Evolutionary conservation across 2,797 vertebrate species (phyloP).

Genomic region (Amblyraja radiata): DNA sequence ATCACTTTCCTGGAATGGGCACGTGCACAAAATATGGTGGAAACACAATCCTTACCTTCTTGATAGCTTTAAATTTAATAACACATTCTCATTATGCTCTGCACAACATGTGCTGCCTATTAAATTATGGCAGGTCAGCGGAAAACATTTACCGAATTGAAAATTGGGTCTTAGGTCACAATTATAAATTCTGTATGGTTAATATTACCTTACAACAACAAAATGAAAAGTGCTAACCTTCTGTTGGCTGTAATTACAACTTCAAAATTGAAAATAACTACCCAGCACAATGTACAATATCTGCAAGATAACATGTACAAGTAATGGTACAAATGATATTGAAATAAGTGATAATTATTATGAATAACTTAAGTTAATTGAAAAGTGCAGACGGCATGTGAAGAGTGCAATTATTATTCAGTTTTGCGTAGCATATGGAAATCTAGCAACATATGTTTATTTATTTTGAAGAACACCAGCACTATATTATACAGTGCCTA

Average conservation of each 20-base stretch:
- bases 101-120: not conserved
- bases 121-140: not conserved
- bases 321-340: not conserved
- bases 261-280: not conserved
- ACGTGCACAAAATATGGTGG: not conserved
- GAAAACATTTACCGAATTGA: not conserved
- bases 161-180: not conserved
- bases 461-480: not conserved
- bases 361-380: not conserved
- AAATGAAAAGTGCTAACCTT: not conserved
- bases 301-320: not conserved
- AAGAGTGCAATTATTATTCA: not conserved
- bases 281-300: not conserved
- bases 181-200: not conserved
- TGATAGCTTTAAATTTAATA: not conserved
- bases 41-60: not conserved
- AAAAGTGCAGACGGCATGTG: not conserved
- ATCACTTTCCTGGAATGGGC: not conserved
- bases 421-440: not conserved
- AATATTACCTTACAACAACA: not conserved
- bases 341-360: not conserved
- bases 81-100: not conserved
- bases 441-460: not conserved
- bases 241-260: not conserved
- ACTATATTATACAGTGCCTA: not conserved